A percentile compares a stretch with the other conserved stretches of the same genome.
Conservation (phyloP, 2,113 vertebrate genomes). For the Paramormyrops kingsleyae region DNA sequence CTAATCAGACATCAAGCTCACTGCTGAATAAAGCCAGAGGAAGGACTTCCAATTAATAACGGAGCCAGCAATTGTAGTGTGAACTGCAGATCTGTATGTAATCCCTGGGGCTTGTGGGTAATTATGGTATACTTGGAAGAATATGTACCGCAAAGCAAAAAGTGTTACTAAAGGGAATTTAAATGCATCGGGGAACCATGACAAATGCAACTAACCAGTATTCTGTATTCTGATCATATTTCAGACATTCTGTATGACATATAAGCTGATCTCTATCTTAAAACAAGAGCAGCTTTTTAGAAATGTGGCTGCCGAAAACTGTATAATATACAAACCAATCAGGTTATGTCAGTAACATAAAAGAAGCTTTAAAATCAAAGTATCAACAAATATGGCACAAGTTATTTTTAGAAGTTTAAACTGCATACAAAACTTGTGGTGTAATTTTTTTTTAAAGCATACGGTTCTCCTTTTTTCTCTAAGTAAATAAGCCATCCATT, state of each 20-base stretch:
- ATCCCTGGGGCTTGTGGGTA: background rate
- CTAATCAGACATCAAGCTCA: background rate
- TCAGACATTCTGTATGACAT: background rate
- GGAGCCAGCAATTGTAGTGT: background rate
- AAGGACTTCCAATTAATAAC: background rate
- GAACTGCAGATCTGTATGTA: background rate
- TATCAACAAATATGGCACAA: background rate
- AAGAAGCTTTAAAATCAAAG: background rate
- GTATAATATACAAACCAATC: background rate
- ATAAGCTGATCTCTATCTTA: background rate
- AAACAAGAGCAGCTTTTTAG: background rate
- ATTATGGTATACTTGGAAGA: background rate
- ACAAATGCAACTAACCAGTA: background rate
- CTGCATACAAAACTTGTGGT: background rate
- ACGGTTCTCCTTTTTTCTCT: background rate
- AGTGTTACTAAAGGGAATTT: background rate
- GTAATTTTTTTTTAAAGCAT: background rate
- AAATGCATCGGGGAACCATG: background rate
- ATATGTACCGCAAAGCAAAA: background rate
- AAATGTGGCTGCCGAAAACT: background rate
- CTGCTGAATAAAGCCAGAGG: background rate
- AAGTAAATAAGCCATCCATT: background rate
- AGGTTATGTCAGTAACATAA: background rate
- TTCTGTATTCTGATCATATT: background rate
- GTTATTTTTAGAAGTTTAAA: background rate